Evolutionary conservation across 2,113 vertebrate species (phyloP), one percentile per base, ranked within the genome.

Genomic region (Leiothrix lutea): DNA sequence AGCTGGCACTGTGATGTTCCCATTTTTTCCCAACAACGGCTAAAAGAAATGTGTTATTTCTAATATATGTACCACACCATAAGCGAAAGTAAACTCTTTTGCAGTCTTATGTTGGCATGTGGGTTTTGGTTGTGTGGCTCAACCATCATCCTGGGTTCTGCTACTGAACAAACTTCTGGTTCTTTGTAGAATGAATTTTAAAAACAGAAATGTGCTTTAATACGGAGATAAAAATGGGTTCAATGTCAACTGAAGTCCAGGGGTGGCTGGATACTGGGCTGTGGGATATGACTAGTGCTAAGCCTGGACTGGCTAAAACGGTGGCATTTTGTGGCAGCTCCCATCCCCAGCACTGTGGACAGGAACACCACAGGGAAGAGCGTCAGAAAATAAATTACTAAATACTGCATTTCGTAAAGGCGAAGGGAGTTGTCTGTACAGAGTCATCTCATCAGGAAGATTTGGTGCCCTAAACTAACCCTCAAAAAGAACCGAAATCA

Each of bases 101-200:
- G n/a, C 35, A 48, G 31, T 18, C 7, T 45, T 61, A 1, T 28
- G 36, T 35, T 1, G 31, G 51, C 66, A 60, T 11, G 1, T 0
- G 16, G 22, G 58, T 36, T 82, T 36, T 29, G 72, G 17, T 62
- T 17, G 23, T 1, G 1, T 40, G 66, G 74, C 51, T 86, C 31
- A 57, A 62, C 67, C 2, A 21, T 57, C 2, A 3, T 26, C 3
- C 53, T 24, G 47, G 8, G 21, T 53, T 87, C 86, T 67, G 74
- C 38, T 91, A 82, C 90, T 65, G 85, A 60, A 74, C 71, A 83
- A 86, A 65, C 4, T 15, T 47, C 78, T 94, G 35, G 1, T 67
- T 93, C 88, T 90, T 70, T 66, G 31, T 21, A 50, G 69, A 42
- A 15, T 19, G 31, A 47, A n/a, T 83, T 93, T 66, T 79, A 50